phyloP scores from a whole-genome alignment of 2,113 vertebrate genomes.

The Felis chaus region DNA sequence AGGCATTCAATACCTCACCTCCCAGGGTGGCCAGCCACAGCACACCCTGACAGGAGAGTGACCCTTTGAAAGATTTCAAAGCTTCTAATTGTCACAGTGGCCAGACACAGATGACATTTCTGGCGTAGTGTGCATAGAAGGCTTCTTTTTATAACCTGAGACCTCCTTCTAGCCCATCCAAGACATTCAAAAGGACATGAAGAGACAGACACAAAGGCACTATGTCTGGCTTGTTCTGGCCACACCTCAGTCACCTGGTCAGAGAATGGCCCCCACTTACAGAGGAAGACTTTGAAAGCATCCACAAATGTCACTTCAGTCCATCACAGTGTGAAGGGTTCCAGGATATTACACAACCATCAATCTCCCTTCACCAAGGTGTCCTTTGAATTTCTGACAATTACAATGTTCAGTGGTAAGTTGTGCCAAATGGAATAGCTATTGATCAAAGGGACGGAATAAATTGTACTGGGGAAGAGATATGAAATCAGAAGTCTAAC shows the following conservation, averaged over 20 bases:
- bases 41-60: background rate
- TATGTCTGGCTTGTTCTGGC: background rate
- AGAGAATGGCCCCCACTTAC: background rate
- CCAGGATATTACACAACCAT: background rate
- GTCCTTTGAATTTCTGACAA: background rate
- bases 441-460: background rate
- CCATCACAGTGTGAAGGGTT: background rate
- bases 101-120: background rate
- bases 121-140: background rate
- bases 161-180: background rate
- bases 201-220: background rate
- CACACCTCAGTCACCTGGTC: too few relatives aligned
- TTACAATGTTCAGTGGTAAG: background rate
- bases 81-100: background rate
- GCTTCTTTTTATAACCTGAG: background rate
- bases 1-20: background rate
- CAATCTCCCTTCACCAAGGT: background rate
- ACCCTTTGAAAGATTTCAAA: background rate
- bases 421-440: background rate
- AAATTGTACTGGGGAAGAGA: background rate
- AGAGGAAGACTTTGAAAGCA: rapidly evolving
- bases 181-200: background rate
- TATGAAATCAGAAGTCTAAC: background rate
- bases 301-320: too few relatives aligned
- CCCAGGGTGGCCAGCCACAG: background rate